Conservation (phyloP, 2,113 vertebrate genomes). For the Climacteris rufus region DNA sequence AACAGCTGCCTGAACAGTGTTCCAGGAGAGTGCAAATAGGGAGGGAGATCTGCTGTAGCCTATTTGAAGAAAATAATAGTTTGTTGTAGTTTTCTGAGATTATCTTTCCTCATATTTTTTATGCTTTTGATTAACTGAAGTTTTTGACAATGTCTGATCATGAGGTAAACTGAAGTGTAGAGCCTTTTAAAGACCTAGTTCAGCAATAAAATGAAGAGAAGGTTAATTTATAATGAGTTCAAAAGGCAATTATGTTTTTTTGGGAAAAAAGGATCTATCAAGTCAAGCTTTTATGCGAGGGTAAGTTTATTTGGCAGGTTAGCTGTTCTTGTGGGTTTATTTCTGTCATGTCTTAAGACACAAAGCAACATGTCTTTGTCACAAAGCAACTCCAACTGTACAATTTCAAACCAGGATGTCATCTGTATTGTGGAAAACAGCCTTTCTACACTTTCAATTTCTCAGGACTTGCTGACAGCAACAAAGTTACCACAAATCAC, state of each 20-base stretch:
- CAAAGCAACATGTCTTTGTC: background rate
- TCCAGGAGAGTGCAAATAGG: background rate
- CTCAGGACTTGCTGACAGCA: background rate
- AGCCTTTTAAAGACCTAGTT: background rate
- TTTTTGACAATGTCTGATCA: background rate
- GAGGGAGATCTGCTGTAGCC: background rate
- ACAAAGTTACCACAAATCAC: background rate
- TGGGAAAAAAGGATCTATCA: background rate
- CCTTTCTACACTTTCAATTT: background rate
- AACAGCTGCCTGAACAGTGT: background rate
- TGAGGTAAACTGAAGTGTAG: background rate
- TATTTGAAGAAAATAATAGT: background rate
- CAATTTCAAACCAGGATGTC: conserved; percentile 40
- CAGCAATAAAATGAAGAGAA: conserved; percentile 32
- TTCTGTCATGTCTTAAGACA: conserved; percentile 33
- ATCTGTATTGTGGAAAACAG: background rate
- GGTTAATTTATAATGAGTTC: conserved; percentile 41
- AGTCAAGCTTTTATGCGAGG: conserved; percentile 36
- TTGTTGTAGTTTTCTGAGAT: background rate
- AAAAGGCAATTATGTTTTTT: conserved; percentile 7
- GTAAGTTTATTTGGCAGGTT: conserved; percentile 44
- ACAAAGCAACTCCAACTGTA: background rate
- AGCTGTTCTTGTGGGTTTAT: conserved; percentile 38
- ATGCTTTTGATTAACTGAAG: background rate
- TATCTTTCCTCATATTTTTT: background rate